Evolutionary conservation across 2,888 invertebrate genomes (phyloP), one percentile per base, ranked within the genome.

Genomic region (Cordylochernes scorpioides): DNA sequence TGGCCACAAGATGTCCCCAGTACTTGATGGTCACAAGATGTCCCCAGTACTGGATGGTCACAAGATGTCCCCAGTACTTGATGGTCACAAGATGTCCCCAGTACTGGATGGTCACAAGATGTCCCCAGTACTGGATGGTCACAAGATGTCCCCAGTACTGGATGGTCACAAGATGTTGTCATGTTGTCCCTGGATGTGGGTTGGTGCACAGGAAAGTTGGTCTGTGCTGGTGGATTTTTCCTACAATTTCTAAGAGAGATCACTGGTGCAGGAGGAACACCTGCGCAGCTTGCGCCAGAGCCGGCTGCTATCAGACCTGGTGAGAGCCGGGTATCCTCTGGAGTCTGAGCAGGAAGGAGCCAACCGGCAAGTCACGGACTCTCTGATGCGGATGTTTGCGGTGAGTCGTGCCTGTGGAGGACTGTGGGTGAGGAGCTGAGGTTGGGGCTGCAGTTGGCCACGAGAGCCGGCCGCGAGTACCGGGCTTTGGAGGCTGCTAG

Each of bases 371-470:
- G 61, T 68, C 2, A 65, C 70, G 38, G 73, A 80, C 49, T 65
- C 71, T 4, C 65, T 82, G n/a, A 64, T 88, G 41, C 80, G 78
- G 54, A 54, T 84, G 26, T 86, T 88, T 58, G 78, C 78, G 25
- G 74, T 86, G 53, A 63, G 66, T 58, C 25, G 21, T 17, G 28
- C 10, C 10, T n/a, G n/a, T n/a, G n/a, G n/a, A n/a, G n/a, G n/a
- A n/a, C n/a, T n/a, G n/a, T n/a, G n/a, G n/a, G n/a, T n/a, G n/a
- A n/a, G n/a, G n/a, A n/a, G n/a, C n/a, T n/a, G n/a, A n/a, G n/a
- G n/a, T n/a, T n/a, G 19, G 19, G 19, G 9, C 19, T 19, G 9
- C 53, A 80, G 77, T 53, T 78, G 38, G 72, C 84, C 2, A 77
- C 77, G 46, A 67, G 71, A 42, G 68, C 68, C 41, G 74, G 75